phyloP scores from a whole-genome alignment of 2,113 vertebrate genomes.

The Xenopus tropicalis region DNA sequence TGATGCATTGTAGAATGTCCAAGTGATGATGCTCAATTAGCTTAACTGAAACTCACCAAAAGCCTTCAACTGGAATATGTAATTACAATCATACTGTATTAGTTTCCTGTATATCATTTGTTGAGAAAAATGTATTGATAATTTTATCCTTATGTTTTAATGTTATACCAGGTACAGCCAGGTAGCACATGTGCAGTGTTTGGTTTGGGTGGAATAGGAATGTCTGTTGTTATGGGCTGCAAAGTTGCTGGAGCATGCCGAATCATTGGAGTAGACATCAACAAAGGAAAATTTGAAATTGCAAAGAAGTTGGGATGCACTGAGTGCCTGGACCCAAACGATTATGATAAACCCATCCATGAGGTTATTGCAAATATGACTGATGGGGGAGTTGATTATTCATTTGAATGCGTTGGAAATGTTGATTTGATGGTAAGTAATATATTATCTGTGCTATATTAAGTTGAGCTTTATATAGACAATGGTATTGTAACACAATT shows the following conservation, averaged over 20 bases:
- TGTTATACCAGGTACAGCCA: constrained; percentile 23
- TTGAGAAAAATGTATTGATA: too few species aligned
- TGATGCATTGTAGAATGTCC: too few species aligned
- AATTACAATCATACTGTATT: too few species aligned
- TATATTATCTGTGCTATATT: neutral
- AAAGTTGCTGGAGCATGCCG: constrained; percentile 33
- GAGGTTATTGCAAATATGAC: constrained; percentile 47
- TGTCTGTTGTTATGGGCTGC: constrained; percentile 45
- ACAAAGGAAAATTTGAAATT: constrained; percentile 41
- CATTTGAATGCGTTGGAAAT: constrained; percentile 49
- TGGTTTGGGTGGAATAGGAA: constrained; percentile 44
- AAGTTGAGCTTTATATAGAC: too few species aligned
- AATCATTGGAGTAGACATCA: constrained; percentile 46
- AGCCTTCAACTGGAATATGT: too few species aligned
- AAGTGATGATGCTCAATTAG: too few species aligned
- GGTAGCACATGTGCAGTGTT: constrained; percentile 41
- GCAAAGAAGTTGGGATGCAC: constrained; percentile 44
- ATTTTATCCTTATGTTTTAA: too few species aligned
- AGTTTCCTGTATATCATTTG: too few species aligned
- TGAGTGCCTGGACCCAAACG: constrained; percentile 42
- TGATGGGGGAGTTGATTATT: constrained; percentile 43
- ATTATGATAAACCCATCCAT: constrained; percentile 46
- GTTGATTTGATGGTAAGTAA: constrained; percentile 46
- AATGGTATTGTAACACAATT: too few species aligned
- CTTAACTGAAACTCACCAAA: too few species aligned